phyloP scores from a whole-genome alignment of 2,797 vertebrate genomes.

The Anableps anableps region DNA sequence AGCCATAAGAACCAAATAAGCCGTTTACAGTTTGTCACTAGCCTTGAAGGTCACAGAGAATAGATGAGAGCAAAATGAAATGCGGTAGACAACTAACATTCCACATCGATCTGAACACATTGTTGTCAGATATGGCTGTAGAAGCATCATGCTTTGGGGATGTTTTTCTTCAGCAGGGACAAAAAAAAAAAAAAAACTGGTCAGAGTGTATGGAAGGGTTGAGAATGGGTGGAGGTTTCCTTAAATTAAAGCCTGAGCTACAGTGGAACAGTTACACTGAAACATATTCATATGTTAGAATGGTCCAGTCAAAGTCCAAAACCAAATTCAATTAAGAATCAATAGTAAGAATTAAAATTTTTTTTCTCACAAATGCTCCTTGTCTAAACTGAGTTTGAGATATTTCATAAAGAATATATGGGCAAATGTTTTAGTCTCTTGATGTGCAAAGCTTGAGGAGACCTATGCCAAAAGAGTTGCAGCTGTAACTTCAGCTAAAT shows the following conservation, averaged over 20 bases:
- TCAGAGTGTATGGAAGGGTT: too few relatives aligned
- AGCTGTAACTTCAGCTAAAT: too few relatives aligned
- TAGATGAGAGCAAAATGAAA: not conserved
- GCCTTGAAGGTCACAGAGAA: not conserved
- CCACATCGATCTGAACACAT: not conserved
- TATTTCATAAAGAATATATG: too few relatives aligned
- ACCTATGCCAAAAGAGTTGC: too few relatives aligned
- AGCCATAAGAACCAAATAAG: too few relatives aligned
- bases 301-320: not conserved
- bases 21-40: too few relatives aligned
- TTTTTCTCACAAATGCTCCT: too few relatives aligned
- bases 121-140: not conserved
- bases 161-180: not conserved
- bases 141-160: not conserved
- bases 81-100: not conserved
- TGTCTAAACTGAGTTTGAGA: too few relatives aligned
- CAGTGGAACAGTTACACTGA: not conserved
- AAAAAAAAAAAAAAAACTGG: too few relatives aligned
- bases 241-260: not conserved
- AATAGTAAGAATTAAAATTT: not conserved
- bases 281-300: not conserved
- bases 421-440: too few relatives aligned
- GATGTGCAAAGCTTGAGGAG: too few relatives aligned
- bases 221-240: not conserved
- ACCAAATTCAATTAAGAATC: not conserved